Percentiles rank a stretch among this genome's conserved stretches.
These are phyloP conservation scores for Tetanocera ferruginea DNA, from an alignment of 2,888 invertebrate species.

Conservation along the genomic window DNA sequence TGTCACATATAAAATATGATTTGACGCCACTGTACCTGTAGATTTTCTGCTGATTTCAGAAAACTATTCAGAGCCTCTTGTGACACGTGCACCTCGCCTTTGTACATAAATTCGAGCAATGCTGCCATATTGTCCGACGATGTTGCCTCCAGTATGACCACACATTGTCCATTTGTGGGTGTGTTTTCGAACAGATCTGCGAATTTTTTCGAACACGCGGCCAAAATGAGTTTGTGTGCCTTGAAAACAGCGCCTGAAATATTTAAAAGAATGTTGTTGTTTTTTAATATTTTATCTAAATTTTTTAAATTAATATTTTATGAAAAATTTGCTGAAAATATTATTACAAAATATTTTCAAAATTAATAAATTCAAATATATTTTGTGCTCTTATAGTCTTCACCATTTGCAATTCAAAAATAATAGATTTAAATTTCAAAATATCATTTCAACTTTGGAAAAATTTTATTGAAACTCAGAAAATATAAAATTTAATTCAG, in stretches of 20 bases:
- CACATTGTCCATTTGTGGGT: constrained; percentile 77
- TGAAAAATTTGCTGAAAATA: neutral
- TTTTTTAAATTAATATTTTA: neutral
- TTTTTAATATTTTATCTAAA: too few relatives aligned
- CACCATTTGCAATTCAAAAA: too few relatives aligned
- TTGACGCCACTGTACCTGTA: constrained; percentile 75
- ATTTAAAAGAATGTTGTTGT: neutral
- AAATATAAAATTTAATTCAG: too few relatives aligned
- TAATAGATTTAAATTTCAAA: too few relatives aligned
- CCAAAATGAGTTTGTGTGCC: constrained; percentile 91
- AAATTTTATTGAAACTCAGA: too few relatives aligned
- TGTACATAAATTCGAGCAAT: constrained; percentile 93
- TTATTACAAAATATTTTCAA: too few relatives aligned
- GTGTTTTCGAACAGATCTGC: constrained; percentile 92
- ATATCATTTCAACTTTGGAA: too few relatives aligned
- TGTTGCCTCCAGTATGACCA: constrained; percentile 91
- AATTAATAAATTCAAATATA: too few relatives aligned
- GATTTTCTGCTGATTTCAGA: constrained; percentile 90
- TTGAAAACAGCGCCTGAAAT: constrained; percentile 87
- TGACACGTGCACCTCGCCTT: constrained; percentile 93
- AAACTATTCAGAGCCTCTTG: constrained; percentile 93
- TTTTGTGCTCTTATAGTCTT: too few relatives aligned
- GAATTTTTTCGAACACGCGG: constrained; percentile 94
- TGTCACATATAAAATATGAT: constrained; percentile 6
- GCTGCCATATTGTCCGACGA: constrained; percentile 92